Conservation (phyloP, 2,888 invertebrate genomes). For the Diloba caeruleocephala region DNA sequence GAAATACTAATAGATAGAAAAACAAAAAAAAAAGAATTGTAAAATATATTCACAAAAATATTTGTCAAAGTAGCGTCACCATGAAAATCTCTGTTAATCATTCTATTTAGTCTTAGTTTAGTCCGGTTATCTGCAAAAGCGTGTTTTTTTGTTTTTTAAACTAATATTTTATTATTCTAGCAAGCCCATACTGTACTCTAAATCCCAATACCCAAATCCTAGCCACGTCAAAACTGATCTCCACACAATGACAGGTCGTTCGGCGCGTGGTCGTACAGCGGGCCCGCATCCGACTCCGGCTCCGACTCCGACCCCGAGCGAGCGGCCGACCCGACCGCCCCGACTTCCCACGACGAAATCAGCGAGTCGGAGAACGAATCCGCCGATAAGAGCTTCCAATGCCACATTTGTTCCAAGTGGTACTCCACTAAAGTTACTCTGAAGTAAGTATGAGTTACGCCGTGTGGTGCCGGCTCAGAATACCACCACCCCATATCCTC, state of each 20-base stretch:
- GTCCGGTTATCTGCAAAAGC: too few relatives aligned
- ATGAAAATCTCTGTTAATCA: too few relatives aligned
- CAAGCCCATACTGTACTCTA: too few relatives aligned
- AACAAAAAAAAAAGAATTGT: too few relatives aligned
- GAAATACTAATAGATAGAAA: too few relatives aligned
- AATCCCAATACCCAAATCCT: neutral
- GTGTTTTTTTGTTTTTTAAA: too few relatives aligned
- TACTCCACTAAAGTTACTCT: slow-evolving; percentile 84
- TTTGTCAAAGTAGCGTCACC: too few relatives aligned
- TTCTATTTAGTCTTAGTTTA: too few relatives aligned
- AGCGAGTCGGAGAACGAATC: slow-evolving; percentile 84
- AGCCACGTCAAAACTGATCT: slow-evolving; percentile 31
- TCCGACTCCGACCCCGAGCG: slow-evolving; percentile 74
- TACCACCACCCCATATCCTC: too few relatives aligned
- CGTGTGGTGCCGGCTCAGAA: too few relatives aligned
- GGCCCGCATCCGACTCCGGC: slow-evolving; percentile 64
- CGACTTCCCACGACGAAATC: slow-evolving; percentile 72
- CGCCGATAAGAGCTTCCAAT: slow-evolving; percentile 85
- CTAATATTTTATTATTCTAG: too few relatives aligned
- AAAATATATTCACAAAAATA: too few relatives aligned
- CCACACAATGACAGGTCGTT: slow-evolving; percentile 64
- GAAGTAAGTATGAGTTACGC: slow-evolving; percentile 83
- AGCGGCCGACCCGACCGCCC: slow-evolving; percentile 45
- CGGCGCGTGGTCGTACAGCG: slow-evolving; percentile 72
- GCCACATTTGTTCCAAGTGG: slow-evolving; percentile 85